Base-by-base conservation (phyloP, 2,888 invertebrate species). In the Stenichneumon culpator region DNA sequence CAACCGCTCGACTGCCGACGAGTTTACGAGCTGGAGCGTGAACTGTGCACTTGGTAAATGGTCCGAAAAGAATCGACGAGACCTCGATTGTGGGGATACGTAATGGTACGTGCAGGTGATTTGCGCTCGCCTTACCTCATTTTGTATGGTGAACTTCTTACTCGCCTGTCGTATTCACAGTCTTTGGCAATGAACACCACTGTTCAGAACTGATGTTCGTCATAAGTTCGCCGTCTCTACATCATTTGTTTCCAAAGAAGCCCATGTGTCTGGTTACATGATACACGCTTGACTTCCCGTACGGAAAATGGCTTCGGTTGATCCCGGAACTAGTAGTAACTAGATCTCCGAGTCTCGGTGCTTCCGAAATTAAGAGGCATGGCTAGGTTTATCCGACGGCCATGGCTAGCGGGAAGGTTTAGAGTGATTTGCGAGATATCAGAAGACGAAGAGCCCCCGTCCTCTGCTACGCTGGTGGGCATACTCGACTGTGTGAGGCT, bases 31-130 rank as follows among this genome's bases (percentile, higher is more conserved):
- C 36, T 39, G 7, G 2, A 52, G 22, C 28, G 47, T 16, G 28
- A 47, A n/a, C 54, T 22, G 63, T 44, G 60, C 69, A 44, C 28
- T 9, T 44, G 73, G 88, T 90, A 91, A 91, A 90, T 90, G 90
- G 89, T 87, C 86, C 82, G 87, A 83, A 89, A 82, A 84, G 87
- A 87, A 89, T 86, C 89, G 89, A 89, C 88, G 82, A 68, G 60
- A 68, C 28, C 60, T 52, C 52, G 68, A 54, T 52, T 82, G 32
- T 73, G 79, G 87, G 81, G 74, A 86, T 86, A 81, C 86, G 88
- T 90, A 90, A 91, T 90, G 89, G 86, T 88, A 88, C 86, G 87
- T 87, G 89, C 69, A 87, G 88, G 79, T 68, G 83, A 84, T 87
- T 86, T 83, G 81, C 83, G 57, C 65, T 57, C 60, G 19, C 44